Evolutionary conservation across 2,113 vertebrate genomes (phyloP).

Genomic region (Hoplias malabaricus): DNA sequence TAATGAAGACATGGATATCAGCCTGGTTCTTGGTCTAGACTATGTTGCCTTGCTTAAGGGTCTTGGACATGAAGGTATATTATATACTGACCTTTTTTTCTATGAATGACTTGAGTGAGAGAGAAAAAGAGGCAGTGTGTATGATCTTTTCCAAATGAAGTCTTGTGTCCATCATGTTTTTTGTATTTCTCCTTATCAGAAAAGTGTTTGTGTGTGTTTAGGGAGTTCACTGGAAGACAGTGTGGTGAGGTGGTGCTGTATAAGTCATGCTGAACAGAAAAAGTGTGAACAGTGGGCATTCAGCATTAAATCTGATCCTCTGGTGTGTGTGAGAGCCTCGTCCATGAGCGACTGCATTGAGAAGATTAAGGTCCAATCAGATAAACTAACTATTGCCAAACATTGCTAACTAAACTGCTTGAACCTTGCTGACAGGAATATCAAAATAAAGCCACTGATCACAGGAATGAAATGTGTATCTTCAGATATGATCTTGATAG

Average conservation of each 20-base stretch:
- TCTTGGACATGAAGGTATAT: conserved; percentile 86
- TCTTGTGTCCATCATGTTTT: background rate
- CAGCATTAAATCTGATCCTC: conserved; percentile 79
- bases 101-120: background rate
- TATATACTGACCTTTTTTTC: background rate
- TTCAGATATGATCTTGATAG: no score
- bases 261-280: conserved; percentile 81
- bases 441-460: no score
- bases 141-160: background rate
- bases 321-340: conserved; percentile 80
- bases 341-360: conserved; percentile 84
- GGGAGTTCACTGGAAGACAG: conserved; percentile 88
- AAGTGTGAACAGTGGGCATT: conserved; percentile 90
- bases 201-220: conserved; percentile 55
- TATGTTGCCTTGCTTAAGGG: conserved; percentile 86
- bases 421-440: no score
- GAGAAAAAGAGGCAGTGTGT: background rate
- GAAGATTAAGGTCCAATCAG: conserved; percentile 82
- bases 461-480: no score
- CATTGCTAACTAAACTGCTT: background rate
- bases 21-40: conserved; percentile 83
- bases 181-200: background rate
- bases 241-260: conserved; percentile 89
- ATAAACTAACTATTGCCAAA: background rate
- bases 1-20: conserved; percentile 76